Evolutionary conservation across 2,113 vertebrate genomes (phyloP).

Genomic region (Semicossyphus pulcher): DNA sequence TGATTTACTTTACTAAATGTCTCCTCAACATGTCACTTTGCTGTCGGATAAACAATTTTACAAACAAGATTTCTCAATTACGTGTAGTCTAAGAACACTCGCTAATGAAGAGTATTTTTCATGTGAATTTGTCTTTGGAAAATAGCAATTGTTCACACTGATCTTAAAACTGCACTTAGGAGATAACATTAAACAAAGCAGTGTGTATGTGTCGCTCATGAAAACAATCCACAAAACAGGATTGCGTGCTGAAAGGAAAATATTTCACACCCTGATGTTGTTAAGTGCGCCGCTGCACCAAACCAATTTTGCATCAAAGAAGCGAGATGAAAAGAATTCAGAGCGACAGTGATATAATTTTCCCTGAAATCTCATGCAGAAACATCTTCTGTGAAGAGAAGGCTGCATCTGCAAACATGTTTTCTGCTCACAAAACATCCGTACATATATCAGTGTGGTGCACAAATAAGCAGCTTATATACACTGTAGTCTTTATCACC

Average conservation of each 20-base stretch:
- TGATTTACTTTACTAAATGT: neutral
- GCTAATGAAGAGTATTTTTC: constrained; percentile 9
- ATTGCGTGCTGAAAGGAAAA: constrained; percentile 40
- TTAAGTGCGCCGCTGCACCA: constrained; percentile 69
- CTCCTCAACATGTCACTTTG: neutral
- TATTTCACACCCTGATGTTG: constrained; percentile 61
- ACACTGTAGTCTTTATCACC: neutral
- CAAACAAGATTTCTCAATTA: neutral
- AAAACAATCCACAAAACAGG: constrained; percentile 32
- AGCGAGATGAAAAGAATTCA: constrained; percentile 72
- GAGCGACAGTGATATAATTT: constrained; percentile 68
- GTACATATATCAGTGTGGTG: constrained; percentile 30
- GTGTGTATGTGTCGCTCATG: constrained; percentile 7
- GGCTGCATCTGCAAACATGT: constrained; percentile 40
- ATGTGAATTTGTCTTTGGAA: constrained; percentile 1
- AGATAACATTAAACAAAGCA: constrained; percentile 36
- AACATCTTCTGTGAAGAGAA: constrained; percentile 41
- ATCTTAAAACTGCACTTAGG: constrained; percentile 27
- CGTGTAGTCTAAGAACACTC: neutral
- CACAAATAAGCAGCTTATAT: constrained; percentile 14
- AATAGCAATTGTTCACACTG: constrained; percentile 18
- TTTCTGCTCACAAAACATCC: constrained; percentile 38
- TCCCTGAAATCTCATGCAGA: constrained; percentile 50
- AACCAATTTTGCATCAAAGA: constrained; percentile 80
- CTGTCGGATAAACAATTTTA: neutral